Percentiles rank a stretch among this genome's conserved stretches.
Evolutionary conservation across 2,113 vertebrate genomes (phyloP).

Genomic region (Spilogale gracilis): DNA sequence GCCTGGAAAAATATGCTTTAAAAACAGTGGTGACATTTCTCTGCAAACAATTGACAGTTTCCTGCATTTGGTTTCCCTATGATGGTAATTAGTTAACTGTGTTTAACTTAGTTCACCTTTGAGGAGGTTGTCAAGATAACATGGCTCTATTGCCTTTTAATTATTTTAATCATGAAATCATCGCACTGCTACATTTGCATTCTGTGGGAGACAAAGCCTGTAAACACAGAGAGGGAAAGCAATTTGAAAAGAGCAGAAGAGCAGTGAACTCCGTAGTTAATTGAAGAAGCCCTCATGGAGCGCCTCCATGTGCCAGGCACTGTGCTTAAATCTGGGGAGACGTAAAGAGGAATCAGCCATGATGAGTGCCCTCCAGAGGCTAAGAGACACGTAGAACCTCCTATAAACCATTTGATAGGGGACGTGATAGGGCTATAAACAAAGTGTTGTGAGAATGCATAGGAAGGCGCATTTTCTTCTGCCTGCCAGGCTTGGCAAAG

Average conservation of each 20-base stretch:
- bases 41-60: background rate
- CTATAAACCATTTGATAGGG: slow-evolving; percentile 16
- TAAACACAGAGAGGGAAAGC: slow-evolving; percentile 56
- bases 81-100: slow-evolving; percentile 24
- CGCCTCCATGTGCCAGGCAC: background rate
- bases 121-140: slow-evolving; percentile 49
- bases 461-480: background rate
- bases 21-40: slow-evolving; percentile 59
- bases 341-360: slow-evolving; percentile 8
- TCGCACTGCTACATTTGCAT: background rate
- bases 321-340: slow-evolving; percentile 32
- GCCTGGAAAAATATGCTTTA: slow-evolving; percentile 5
- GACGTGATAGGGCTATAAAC: background rate
- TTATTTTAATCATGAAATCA: slow-evolving; percentile 73
- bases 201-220: slow-evolving; percentile 10
- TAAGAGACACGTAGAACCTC: background rate
- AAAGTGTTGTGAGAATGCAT: background rate
- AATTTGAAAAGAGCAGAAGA: slow-evolving; percentile 12
- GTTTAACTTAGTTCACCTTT: slow-evolving; percentile 54
- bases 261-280: slow-evolving; percentile 27
- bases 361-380: background rate
- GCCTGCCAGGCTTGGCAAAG: background rate
- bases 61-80: slow-evolving; percentile 15
- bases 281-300: background rate
- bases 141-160: slow-evolving; percentile 59